Evolutionary conservation across 2,888 invertebrate species (phyloP), one percentile per base, ranked within the genome.

Genomic region (Julus scandinavius): DNA sequence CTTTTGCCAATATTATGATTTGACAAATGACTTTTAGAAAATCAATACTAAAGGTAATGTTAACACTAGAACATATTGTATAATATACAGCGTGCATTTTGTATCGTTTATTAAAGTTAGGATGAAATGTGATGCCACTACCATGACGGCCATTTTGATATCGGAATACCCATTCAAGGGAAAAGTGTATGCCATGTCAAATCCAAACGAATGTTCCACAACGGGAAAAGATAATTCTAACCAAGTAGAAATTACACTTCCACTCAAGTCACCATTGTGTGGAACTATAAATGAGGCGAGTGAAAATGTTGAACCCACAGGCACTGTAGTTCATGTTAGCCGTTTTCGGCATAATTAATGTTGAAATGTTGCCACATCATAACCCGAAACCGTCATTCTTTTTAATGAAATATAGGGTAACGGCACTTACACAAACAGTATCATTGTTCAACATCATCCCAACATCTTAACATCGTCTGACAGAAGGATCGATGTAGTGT

Each of bases 361-460:
- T 58, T 58, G 40, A n/a, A 20, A 40, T 41, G 58, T 38, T 40
- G 87, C 63, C n/a, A 20, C 29, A 5, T 20, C 15, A 85, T 85
- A n/a, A 85, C 29, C 50, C 45, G 5, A 85, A 41, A 17, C 20
- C 45, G 49, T 29, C 29, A 15, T 85, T 50, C 49, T 85, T 85
- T 49, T 2, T n/a, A 85, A 45, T 45, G 29, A 20, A 41, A 87
- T 54, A 29, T 86, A 90, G 90, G 90, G 90, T 13, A 90, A 90
- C 87, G 90, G 90, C 9, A 90, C 90, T 17, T 90, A 89, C 50
- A 89, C 89, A 3, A 90, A 90, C 85, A 90, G 90, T 58, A 89
- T 90, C 5, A 89, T 90, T 15, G 90, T 90, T 63, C 90, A 90
- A 63, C 90, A 90, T 41, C 90, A 90, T 87, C 90, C 90, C 4